phyloP scores from a whole-genome alignment of 2,888 invertebrate genomes.

The Diaprepes abbreviatus region DNA sequence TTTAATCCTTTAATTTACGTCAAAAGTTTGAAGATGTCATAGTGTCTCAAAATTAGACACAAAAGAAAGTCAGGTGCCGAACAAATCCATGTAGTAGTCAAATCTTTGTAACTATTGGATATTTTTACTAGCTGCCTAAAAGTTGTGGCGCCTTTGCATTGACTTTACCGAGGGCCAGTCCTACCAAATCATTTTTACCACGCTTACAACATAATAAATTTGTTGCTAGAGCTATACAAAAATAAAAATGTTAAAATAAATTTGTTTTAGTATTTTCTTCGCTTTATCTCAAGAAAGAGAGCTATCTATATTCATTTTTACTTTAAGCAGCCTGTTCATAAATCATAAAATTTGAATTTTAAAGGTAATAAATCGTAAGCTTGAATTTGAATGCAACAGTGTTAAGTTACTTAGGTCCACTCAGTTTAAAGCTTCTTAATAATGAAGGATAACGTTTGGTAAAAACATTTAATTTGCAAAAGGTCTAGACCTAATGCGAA shows the following conservation, averaged over 20 bases:
- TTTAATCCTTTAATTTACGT: no score
- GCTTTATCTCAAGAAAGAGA: not conserved
- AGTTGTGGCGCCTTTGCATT: not conserved
- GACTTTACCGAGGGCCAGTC: not conserved
- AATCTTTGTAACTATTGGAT: no score
- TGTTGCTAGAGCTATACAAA: not conserved
- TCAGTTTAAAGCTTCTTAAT: not conserved
- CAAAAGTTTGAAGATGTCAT: no score
- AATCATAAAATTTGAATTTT: not conserved
- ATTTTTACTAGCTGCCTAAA: no score
- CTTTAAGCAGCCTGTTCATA: not conserved
- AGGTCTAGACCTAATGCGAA: not conserved
- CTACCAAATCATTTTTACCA: not conserved
- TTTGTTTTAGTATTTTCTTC: not conserved
- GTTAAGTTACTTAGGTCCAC: not conserved
- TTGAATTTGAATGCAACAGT: not conserved
- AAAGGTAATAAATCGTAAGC: not conserved
- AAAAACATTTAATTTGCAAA: not conserved
- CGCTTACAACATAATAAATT: not conserved
- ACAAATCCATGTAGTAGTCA: no score
- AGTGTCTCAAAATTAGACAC: no score
- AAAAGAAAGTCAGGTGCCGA: no score
- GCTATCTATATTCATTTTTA: not conserved
- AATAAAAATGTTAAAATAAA: not conserved
- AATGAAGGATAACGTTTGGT: not conserved